Conservation (phyloP, 2,888 invertebrate species). For the Rotaria macrura region DNA sequence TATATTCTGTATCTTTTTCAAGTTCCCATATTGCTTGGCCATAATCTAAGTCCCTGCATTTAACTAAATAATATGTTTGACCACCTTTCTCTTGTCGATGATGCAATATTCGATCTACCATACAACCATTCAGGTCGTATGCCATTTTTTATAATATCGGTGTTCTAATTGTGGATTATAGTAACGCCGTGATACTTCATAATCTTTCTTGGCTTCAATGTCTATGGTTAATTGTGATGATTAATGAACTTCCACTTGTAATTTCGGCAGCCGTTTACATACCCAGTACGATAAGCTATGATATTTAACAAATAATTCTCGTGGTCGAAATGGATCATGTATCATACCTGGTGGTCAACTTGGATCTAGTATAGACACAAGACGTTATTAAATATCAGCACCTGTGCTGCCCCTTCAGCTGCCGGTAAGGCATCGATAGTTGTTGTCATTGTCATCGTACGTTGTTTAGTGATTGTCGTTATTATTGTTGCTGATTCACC, state of each 20-base stretch:
- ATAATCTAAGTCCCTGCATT: conserved; percentile 92
- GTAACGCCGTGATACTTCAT: conserved; percentile 32
- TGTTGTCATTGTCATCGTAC: background rate
- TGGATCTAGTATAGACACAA: background rate
- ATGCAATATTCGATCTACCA: conserved; percentile 82
- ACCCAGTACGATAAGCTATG: conserved; percentile 93
- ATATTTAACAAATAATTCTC: conserved; percentile 97
- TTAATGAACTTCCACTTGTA: conserved; percentile 51
- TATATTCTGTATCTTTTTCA: conserved; percentile 59
- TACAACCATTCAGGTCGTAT: conserved; percentile 95
- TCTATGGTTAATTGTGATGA: conserved; percentile 56
- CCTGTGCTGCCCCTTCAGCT: background rate
- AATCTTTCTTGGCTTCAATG: conserved; percentile 48
- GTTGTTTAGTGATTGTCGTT: background rate
- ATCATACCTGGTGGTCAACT: background rate
- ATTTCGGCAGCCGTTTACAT: conserved; percentile 86
- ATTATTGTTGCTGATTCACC: background rate
- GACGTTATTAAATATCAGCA: background rate
- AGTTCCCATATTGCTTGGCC: conserved; percentile 97
- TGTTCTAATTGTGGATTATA: conserved; percentile 48
- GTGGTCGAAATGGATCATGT: background rate
- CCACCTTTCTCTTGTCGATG: conserved; percentile 58
- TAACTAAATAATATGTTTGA: conserved; percentile 75
- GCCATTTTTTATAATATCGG: conserved; percentile 69
- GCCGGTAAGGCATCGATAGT: conserved; percentile 32